A percentile compares a stretch with the other conserved stretches of the same genome.
These are phyloP conservation scores for Yponomeuta sedellus DNA, from an alignment of 2,888 invertebrate genomes.

Conservation along the genomic window DNA sequence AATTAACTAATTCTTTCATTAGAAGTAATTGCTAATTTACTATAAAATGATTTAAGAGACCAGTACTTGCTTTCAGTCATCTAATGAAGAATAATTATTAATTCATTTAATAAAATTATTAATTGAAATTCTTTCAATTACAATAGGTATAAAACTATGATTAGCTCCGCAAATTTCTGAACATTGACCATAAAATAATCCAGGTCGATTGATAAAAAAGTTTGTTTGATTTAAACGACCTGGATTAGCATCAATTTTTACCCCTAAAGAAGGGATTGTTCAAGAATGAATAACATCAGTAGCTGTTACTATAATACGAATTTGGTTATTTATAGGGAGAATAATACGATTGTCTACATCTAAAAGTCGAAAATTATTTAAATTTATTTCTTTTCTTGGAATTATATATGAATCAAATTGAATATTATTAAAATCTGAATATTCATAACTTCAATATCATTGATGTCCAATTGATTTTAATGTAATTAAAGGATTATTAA, in stretches of 20 bases:
- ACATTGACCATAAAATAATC: conserved; percentile 84
- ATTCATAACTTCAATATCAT: conserved; percentile 83
- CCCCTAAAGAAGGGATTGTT: conserved; percentile 78
- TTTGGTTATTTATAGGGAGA: conserved; percentile 77
- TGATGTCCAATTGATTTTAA: conserved; percentile 81
- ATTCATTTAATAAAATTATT: conserved; percentile 78
- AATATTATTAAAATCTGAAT: conserved; percentile 76
- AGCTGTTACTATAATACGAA: conserved; percentile 78
- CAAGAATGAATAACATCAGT: conserved; percentile 82
- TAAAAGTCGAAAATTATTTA: conserved; percentile 73
- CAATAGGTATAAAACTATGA: conserved; percentile 88
- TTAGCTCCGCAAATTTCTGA: conserved; percentile 89
- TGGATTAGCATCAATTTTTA: conserved; percentile 80
- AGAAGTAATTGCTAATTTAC: conserved; percentile 79
- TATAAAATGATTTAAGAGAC: conserved; percentile 82
- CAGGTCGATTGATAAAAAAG: conserved; percentile 78
- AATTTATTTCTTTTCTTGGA: conserved; percentile 44
- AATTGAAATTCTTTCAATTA: conserved; percentile 75
- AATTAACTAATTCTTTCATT: conserved; percentile 79
- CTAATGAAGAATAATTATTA: conserved; percentile 73
- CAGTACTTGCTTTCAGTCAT: conserved; percentile 82
- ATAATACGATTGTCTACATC: conserved; percentile 80
- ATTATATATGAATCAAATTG: conserved; percentile 80
- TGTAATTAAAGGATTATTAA: conserved; percentile 74
- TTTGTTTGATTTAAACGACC: conserved; percentile 80